phyloP scores from a whole-genome alignment of 2,888 invertebrate species.

The Amblyjoppa proteus region DNA sequence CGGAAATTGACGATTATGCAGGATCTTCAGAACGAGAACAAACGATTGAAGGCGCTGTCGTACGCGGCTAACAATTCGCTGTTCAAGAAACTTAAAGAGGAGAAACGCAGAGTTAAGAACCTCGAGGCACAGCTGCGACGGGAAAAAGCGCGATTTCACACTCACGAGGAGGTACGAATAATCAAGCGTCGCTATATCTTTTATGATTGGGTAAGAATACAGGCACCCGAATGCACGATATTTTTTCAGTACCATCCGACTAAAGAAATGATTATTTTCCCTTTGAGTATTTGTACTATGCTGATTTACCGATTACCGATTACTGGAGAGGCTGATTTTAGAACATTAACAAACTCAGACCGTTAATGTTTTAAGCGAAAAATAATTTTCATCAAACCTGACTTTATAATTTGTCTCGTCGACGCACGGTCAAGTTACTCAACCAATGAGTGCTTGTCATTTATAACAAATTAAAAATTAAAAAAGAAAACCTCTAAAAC shows the following conservation, averaged over 20 bases:
- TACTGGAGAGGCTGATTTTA: too few relatives aligned
- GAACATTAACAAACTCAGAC: too few relatives aligned
- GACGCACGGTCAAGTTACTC: too few relatives aligned
- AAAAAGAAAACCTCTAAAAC: too few relatives aligned
- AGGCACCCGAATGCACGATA: not conserved
- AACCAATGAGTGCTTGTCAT: too few relatives aligned
- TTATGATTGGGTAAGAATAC: not conserved
- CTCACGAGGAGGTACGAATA: conserved; percentile 70
- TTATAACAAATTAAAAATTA: too few relatives aligned
- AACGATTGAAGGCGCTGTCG: conserved; percentile 73
- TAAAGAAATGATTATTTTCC: not conserved
- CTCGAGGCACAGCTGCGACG: conserved; percentile 73
- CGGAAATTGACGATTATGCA: conserved; percentile 74
- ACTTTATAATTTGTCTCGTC: too few relatives aligned
- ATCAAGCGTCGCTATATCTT: not conserved
- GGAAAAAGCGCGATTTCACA: conserved; percentile 65
- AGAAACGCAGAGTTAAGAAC: conserved; percentile 70
- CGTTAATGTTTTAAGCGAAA: too few relatives aligned
- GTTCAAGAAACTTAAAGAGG: conserved; percentile 74
- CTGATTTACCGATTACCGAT: too few relatives aligned
- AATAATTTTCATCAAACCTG: too few relatives aligned
- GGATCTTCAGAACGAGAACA: conserved; percentile 74
- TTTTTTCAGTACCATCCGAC: too few relatives aligned
- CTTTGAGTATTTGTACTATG: too few relatives aligned
- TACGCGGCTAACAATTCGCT: conserved; percentile 75